Evolutionary conservation across 2,113 vertebrate species (phyloP), one percentile per base, ranked within the genome.

Genomic region (Prolemur simus): DNA sequence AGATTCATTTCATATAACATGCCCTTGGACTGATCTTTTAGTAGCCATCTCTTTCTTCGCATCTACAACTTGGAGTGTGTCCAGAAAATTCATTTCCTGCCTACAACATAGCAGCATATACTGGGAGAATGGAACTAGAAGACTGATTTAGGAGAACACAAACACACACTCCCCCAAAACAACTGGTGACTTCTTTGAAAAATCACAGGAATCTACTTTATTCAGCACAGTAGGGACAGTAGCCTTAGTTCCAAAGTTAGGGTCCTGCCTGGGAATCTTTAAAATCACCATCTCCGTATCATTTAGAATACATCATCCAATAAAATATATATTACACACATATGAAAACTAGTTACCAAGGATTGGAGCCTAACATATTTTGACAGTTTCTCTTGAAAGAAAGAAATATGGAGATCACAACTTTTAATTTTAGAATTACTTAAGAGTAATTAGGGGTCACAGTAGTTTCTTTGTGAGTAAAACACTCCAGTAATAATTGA

Each of bases 301-400:
- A 76, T 32, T 14, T 32, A 63, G 29, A 89, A 60, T 11, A 1
- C 39, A 37, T 76, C 47, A 47, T 73, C 60, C 8, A 88, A 15
- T 74, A 66, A 94, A 85, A n/a, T 92, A 52, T 27, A 17, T 32
- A 42, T n/a, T 84, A 42, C 5, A 73, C 23, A 49, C 47, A 73
- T 27, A 10, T 49, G 42, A 87, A 94, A 94, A 58, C 32, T 20
- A 80, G 71, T 63, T 81, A 49, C 66, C 56, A 91, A 29, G 15
- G 13, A 9, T 81, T 92, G 13, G 0, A 64, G 12, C 15, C 27
- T 88, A 69, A 73, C 32, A 15, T 56, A 42, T 39, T 87, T 95
- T 58, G 47, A 91, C 54, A 88, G 49, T 94, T 96, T 45, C 21
- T 68, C 54, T 89, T 74, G 21, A 83, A 84, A 87, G 20, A 91